Base-by-base conservation (phyloP, 35 echinoderm and acorn worm species). In the Patiria miniata region DNA sequence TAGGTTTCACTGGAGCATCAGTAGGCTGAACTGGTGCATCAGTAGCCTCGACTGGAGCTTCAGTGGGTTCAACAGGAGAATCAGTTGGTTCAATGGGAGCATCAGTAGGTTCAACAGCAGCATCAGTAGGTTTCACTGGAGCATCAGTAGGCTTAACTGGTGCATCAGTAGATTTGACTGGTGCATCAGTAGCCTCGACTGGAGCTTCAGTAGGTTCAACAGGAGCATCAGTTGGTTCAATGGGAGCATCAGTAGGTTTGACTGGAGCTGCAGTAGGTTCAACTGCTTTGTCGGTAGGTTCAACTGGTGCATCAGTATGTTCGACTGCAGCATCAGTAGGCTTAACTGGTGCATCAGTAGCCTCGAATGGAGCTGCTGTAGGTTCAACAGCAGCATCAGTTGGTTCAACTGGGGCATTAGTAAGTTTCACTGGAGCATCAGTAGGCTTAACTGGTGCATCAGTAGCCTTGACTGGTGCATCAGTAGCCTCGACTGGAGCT, bases 321-420 rank as follows among this genome's bases (percentile, higher is more conserved):
- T 56, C 26, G 15, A 56, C 26, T 58, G 51, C 16, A 26, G 26
- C 56, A 58, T 30, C 51, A 57, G 52, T 39, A 15, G 50, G 52
- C n/a, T 50, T 21, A 52, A 40, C 37, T 79, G 77, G 77, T 36
- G 77, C 77, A 40, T 82, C 80, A 51, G 80, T 40, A 2, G 52
- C 21, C 10, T 26, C 0, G 16, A 9, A 50, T 37, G 32, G 30
- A 9, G 26, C 52, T 5, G 32, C 53, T 34, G 33, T 56, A 18
- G 8, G 23, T 34, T 36, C 12, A 30, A 36, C 51, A 5, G 51
- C 21, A 17, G 51, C 19, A 56, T 56, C 81, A 57, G 51, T 30
- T 12, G 23, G 47, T 15, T 34, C 81, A 21, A 14, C 81, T 16
- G 51, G 33, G 8, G 52, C 18, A n/a, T 58, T 1, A 51, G 26